Evolutionary conservation across 2,113 vertebrate species (phyloP), one percentile per base, ranked within the genome.

Genomic region (Chamaetylas fuelleborni): DNA sequence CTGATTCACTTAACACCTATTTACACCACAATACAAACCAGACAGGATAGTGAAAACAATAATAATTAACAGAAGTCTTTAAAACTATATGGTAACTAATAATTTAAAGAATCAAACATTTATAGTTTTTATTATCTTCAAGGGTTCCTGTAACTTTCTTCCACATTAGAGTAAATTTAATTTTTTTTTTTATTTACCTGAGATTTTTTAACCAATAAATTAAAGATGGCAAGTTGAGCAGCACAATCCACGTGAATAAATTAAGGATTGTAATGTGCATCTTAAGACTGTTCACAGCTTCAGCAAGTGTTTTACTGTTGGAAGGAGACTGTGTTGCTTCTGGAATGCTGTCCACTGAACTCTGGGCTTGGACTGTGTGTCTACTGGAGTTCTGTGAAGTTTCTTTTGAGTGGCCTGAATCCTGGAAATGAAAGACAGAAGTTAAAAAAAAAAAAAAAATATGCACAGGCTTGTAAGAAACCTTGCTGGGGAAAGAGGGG

Each of bases 181-280:
- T 15, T 50, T 15, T 51, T 50, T 50, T 9, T 51, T 51, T 9
- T 6, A n/a, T 2, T 95, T 97, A 99, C 99, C 99, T 98, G 96
- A 99, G 97, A 97, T 99, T 99, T 91, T 98, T 98, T 28, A 98
- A 81, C 99, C 99, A 99, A 94, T 99, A 98, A 96, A 99, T 95
- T 33, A 99, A 97, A 13, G 99, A 99, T 4, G 99, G 99, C 33
- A 97, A 96, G 65, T 95, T 97, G 81, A 99, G 98, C 94, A 99
- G 97, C 34, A 98, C 93, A 13, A 99, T 97, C 79, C 99, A 98
- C 0, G 98, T 97, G 79, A 99, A 91, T 60, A 99, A 97, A 29
- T 98, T 97, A 2, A 99, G 97, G 65, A 99, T 76, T 40, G 98
- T 98, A 69, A 98, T 61, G 61, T 99, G 99, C 86, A 99, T 98